A percentile compares a stretch with the other conserved stretches of the same genome.
Evolutionary conservation across 2,888 invertebrate species (phyloP).

Genomic region (Tinea trinotella): DNA sequence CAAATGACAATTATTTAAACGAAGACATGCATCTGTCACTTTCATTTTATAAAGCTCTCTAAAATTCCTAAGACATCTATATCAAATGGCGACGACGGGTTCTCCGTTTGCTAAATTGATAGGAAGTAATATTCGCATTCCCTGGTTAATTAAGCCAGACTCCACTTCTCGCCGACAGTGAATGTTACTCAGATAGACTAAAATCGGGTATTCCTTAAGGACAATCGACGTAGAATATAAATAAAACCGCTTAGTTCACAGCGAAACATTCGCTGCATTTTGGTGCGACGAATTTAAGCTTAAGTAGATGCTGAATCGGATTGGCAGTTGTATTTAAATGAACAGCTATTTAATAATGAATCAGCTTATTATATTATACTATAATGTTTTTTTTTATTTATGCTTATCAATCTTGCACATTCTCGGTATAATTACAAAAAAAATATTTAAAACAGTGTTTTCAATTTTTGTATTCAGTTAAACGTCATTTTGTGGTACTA

Average conservation of each 20-base stretch:
- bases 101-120: constrained; percentile 31
- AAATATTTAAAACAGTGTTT: too few relatives aligned
- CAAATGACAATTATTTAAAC: too few relatives aligned
- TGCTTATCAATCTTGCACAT: too few relatives aligned
- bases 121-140: constrained; percentile 44
- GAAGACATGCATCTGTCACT: background rate
- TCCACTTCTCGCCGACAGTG: background rate
- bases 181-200: background rate
- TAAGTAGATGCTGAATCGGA: background rate
- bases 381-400: too few relatives aligned
- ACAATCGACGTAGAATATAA: background rate
- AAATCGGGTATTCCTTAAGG: background rate
- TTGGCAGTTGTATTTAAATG: too few relatives aligned
- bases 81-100: constrained; percentile 9
- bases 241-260: background rate
- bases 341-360: background rate
- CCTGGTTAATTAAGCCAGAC: constrained; percentile 38
- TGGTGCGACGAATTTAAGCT: background rate
- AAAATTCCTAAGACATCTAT: constrained; percentile 8
- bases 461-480: too few relatives aligned
- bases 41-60: background rate
- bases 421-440: too few relatives aligned
- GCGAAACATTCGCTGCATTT: background rate
- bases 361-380: too few relatives aligned
- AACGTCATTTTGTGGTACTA: too few relatives aligned